Percentiles rank a stretch among this genome's conserved stretches.
Conservation (phyloP, 2,113 vertebrate species). For the Tonatia bakeri region DNA sequence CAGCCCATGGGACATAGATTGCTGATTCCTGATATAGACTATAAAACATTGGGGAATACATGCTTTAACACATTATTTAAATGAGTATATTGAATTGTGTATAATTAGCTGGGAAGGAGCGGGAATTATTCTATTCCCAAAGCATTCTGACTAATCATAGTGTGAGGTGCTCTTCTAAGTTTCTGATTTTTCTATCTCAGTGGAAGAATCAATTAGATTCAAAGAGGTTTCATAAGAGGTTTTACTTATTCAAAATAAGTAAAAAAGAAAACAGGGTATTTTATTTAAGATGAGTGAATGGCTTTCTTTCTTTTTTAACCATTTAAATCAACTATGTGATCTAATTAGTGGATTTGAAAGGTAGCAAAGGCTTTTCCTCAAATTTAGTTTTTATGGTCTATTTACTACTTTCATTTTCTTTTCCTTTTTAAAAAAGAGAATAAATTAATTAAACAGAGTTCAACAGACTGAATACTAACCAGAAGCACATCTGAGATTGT, state of each 20-base stretch:
- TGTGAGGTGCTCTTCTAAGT: not conserved
- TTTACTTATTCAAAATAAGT: not conserved
- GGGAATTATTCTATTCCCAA: not conserved
- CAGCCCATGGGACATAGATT: not conserved
- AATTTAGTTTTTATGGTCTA: not conserved
- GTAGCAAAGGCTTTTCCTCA: not conserved
- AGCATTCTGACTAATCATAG: not conserved
- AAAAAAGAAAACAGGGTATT: not conserved
- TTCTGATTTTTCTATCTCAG: not conserved
- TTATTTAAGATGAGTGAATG: not conserved
- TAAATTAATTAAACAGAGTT: constrained; percentile 22
- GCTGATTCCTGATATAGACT: not conserved
- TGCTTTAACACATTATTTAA: not conserved
- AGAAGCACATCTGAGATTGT: not conserved
- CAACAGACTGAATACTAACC: not conserved
- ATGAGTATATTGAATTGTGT: not conserved
- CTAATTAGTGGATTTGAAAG: constrained; percentile 35
- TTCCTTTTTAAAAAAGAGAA: not conserved
- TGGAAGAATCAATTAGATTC: not conserved
- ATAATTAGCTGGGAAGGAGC: not conserved
- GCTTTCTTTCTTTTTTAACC: constrained; percentile 12
- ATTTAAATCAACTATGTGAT: constrained; percentile 13
- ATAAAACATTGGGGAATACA: not conserved
- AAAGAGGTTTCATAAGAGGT: not conserved
- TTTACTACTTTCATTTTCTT: constrained; percentile 32